Evolutionary conservation across 2,113 vertebrate species (phyloP).

Genomic region (Paratilapia polleni): DNA sequence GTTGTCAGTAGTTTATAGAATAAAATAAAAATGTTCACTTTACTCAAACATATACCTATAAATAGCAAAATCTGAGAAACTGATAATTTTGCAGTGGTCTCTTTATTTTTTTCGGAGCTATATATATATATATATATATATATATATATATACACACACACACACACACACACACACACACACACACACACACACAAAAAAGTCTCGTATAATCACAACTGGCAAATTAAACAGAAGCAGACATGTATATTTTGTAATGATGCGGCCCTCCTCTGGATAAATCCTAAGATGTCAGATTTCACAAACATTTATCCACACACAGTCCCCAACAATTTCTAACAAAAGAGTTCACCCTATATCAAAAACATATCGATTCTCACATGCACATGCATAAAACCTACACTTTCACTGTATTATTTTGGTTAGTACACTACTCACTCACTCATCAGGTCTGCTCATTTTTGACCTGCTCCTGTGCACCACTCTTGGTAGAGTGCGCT

Average conservation of each 20-base stretch:
- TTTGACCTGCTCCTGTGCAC: accelerated
- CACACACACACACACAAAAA: too few species aligned
- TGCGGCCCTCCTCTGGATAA: not conserved
- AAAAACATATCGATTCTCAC: not conserved
- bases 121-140: too few species aligned
- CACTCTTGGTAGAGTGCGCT: too few species aligned
- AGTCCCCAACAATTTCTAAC: not conserved
- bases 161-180: too few species aligned
- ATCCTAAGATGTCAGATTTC: not conserved
- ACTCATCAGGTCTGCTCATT: not conserved
- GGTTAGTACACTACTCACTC: not conserved
- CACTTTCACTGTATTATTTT: not conserved
- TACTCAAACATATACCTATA: too few species aligned
- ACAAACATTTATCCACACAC: not conserved
- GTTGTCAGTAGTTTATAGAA: too few species aligned
- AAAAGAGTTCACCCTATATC: not conserved
- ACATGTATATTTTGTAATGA: not conserved
- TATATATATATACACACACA: too few species aligned
- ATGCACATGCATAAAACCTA: not conserved
- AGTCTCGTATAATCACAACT: too few species aligned
- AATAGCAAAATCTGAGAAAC: too few species aligned
- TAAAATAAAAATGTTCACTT: too few species aligned
- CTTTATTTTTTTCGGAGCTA: too few species aligned
- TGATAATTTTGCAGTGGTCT: too few species aligned
- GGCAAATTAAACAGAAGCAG: not conserved